Percentiles rank a stretch among this genome's conserved stretches.
These are phyloP conservation scores for Ditula angustiorana DNA, from an alignment of 2,888 invertebrate genomes.

Conservation along the genomic window DNA sequence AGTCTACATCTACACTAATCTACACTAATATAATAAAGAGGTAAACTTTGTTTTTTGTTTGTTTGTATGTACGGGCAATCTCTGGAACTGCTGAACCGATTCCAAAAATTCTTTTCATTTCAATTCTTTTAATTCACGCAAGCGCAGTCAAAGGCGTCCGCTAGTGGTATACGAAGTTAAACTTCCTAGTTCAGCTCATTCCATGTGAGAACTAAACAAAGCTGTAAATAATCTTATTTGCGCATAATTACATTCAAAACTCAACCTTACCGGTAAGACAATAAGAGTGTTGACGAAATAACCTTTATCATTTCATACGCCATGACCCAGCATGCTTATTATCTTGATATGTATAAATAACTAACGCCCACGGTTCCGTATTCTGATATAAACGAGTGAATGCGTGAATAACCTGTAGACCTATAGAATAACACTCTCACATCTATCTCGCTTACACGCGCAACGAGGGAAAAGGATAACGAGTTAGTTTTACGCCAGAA, in stretches of 20 bases:
- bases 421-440: conserved; percentile 5
- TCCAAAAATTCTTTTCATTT: no score
- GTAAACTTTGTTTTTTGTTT: no score
- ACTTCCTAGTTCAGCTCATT: no score
- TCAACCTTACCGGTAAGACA: background rate
- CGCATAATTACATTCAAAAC: background rate
- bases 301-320: background rate
- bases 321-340: background rate
- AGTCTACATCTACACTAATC: no score
- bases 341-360: conserved; percentile 1
- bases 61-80: no score
- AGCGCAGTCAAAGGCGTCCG: no score
- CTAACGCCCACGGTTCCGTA: background rate
- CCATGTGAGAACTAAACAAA: no score
- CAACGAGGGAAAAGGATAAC: background rate
- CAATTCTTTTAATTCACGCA: no score
- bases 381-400: background rate
- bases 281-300: background rate
- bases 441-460: conserved; percentile 2
- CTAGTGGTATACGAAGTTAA: no score
- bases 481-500: background rate
- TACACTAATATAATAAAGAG: no score
- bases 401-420: background rate
- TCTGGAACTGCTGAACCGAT: no score
- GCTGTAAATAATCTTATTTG: background rate